A percentile compares a stretch with the other conserved stretches of the same genome.
phyloP scores from a whole-genome alignment of 2,113 vertebrate species.

The Petroica traversi region DNA sequence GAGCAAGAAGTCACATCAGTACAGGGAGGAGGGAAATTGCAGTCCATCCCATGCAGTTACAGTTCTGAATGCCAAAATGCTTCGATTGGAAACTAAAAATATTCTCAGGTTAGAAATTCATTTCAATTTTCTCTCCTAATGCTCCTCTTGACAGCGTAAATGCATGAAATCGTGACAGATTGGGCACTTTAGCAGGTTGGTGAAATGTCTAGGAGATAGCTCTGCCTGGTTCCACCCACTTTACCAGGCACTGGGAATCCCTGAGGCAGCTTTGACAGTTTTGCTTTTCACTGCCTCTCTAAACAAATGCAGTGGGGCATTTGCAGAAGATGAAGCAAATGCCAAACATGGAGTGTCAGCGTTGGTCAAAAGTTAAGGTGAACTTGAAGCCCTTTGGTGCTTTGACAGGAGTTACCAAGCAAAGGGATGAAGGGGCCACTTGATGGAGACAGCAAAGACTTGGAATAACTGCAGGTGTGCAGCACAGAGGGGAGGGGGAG shows the following conservation, averaged over 20 bases:
- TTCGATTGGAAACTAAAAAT: background rate
- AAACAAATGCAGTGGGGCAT: background rate
- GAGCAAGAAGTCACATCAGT: background rate
- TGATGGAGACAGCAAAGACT: background rate
- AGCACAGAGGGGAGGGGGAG: background rate
- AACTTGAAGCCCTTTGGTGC: background rate
- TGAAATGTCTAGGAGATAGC: background rate
- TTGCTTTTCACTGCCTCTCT: background rate
- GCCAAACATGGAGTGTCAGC: background rate
- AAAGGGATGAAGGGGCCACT: background rate
- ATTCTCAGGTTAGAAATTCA: background rate
- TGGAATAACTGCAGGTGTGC: background rate
- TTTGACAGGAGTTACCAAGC: background rate
- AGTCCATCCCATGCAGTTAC: background rate
- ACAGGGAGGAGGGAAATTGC: background rate
- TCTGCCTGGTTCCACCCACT: background rate
- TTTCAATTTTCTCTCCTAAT: background rate
- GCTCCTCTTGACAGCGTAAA: background rate
- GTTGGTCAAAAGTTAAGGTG: background rate
- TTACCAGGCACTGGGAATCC: background rate
- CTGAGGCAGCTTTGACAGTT: background rate
- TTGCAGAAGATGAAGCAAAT: background rate
- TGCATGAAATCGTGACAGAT: background rate
- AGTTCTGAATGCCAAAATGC: background rate
- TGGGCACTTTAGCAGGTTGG: background rate